A percentile compares a stretch with the other conserved stretches of the same genome.
Evolutionary conservation across 2,113 vertebrate species (phyloP).

Genomic region (Coregonus clupeaformis): DNA sequence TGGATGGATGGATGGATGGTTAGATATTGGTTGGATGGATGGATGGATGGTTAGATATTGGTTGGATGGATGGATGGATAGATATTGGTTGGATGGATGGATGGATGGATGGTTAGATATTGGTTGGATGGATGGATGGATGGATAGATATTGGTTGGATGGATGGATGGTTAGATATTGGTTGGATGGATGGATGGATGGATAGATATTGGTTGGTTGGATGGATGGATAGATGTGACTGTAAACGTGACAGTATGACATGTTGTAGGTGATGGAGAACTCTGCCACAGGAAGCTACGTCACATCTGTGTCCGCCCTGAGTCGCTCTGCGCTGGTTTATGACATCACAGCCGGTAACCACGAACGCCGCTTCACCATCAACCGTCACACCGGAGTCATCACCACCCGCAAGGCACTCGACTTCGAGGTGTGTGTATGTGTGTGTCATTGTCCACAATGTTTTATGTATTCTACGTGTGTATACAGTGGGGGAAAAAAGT

Average conservation of each 20-base stretch:
- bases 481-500: no score
- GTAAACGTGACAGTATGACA: neutral
- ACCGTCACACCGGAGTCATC: constrained; percentile 90
- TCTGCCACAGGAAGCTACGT: constrained; percentile 84
- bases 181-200: neutral
- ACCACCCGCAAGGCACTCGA: constrained; percentile 83
- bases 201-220: neutral
- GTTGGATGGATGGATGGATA: no score
- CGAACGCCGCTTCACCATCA: constrained; percentile 83
- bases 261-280: constrained; percentile 82
- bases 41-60: neutral
- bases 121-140: neutral
- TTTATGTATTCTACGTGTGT: neutral
- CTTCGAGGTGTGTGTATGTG: constrained; percentile 75
- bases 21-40: no score
- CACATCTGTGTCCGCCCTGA: constrained; percentile 83
- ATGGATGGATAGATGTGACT: neutral
- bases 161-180: neutral
- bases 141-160: constrained; percentile 2
- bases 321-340: constrained; percentile 86
- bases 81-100: no score
- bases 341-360: constrained; percentile 85
- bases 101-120: neutral
- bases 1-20: no score
- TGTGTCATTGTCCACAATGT: neutral